A percentile compares a stretch with the other conserved stretches of the same genome.
These are phyloP conservation scores for Epinephelus lanceolatus DNA, from an alignment of 2,113 vertebrate species.

Conservation along the genomic window DNA sequence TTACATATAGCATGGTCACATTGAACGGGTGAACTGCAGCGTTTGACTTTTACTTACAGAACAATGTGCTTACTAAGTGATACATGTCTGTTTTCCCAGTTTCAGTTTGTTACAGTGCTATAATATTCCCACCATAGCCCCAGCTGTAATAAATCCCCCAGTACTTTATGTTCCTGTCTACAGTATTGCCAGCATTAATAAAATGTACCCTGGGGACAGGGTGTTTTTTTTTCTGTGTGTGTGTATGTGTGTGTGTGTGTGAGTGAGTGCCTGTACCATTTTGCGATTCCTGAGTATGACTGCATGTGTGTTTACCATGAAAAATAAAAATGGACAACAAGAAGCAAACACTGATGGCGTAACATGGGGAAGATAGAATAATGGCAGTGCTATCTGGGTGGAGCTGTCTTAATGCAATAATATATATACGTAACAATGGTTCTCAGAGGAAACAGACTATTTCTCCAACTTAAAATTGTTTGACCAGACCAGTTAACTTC, in stretches of 20 bases:
- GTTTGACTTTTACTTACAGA: slow-evolving; percentile 11
- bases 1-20: background rate
- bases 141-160: slow-evolving; percentile 30
- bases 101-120: slow-evolving; percentile 2
- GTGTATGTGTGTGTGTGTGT: slow-evolving; percentile 21
- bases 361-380: background rate
- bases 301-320: background rate
- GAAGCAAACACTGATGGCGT: background rate
- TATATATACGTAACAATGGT: background rate
- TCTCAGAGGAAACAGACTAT: background rate
- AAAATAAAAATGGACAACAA: background rate
- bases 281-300: background rate
- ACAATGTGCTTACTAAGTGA: slow-evolving; percentile 8
- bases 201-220: slow-evolving; percentile 42
- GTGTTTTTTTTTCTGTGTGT: slow-evolving; percentile 1
- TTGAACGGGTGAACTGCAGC: background rate
- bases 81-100: slow-evolving; percentile 16
- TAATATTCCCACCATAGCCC: slow-evolving; percentile 19
- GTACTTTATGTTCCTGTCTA: slow-evolving; percentile 49
- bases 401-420: background rate
- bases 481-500: background rate
- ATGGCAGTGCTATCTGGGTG: background rate
- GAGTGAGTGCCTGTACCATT: background rate
- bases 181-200: slow-evolving; percentile 54
- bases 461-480: background rate